phyloP scores from a whole-genome alignment of 2,113 vertebrate genomes.

The Xiphias gladius region DNA sequence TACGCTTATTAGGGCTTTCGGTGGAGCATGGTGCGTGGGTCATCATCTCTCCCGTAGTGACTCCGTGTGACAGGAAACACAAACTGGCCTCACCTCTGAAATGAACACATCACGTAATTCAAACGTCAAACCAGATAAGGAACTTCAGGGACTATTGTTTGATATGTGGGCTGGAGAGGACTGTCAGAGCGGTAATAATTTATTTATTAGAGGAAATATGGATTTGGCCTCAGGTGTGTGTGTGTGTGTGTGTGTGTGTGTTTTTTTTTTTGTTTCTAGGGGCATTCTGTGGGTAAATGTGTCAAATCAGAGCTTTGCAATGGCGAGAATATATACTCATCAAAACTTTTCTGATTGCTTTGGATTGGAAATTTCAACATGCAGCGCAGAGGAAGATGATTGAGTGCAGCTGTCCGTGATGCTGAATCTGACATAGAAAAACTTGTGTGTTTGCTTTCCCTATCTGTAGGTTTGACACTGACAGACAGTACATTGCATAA shows the following conservation, averaged over 20 bases:
- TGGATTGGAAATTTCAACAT: constrained; percentile 50
- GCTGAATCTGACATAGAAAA: constrained; percentile 54
- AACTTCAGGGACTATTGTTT: constrained; percentile 49
- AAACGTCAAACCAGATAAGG: constrained; percentile 64
- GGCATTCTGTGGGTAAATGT: constrained; percentile 46
- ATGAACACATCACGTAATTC: constrained; percentile 61
- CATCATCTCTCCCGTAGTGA: constrained; percentile 58
- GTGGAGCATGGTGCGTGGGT: constrained; percentile 40
- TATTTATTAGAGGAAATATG: constrained; percentile 62
- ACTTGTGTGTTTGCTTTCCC: constrained; percentile 17
- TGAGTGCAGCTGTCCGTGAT: constrained; percentile 51
- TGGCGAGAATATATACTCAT: constrained; percentile 60
- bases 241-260: background rate
- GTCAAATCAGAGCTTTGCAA: constrained; percentile 56
- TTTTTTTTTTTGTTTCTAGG: constrained; percentile 44
- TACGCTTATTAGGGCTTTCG: constrained; percentile 63
- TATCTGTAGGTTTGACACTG: constrained; percentile 2
- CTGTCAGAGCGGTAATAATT: constrained; percentile 75
- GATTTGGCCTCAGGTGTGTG: constrained; percentile 70
- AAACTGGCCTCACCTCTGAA: constrained; percentile 52
- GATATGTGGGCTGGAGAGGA: constrained; percentile 46
- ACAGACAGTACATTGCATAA: constrained; percentile 7
- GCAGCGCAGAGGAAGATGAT: constrained; percentile 16
- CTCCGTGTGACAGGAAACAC: constrained; percentile 64
- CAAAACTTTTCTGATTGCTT: constrained; percentile 70